Evolutionary conservation across 2,797 vertebrate genomes (phyloP).

Genomic region (Hyperoplus immaculatus): DNA sequence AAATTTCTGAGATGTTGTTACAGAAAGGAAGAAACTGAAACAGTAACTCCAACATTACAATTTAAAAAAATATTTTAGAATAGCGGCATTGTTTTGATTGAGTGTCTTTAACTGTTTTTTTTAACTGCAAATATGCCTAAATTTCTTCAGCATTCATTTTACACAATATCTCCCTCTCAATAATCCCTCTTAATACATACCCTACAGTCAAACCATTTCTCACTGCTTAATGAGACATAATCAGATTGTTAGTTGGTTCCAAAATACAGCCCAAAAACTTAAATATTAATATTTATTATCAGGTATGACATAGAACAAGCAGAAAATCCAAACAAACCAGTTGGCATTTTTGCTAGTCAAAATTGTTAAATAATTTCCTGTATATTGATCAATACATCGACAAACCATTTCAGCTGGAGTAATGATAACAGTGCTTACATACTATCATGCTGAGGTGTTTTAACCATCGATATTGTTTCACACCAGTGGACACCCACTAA

Average conservation of each 20-base stretch:
- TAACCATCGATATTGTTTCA: slow-evolving; percentile 70
- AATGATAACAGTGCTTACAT: background rate
- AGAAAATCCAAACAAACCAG: background rate
- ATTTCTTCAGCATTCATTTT: background rate
- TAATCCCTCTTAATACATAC: too few relatives aligned
- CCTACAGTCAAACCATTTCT: background rate
- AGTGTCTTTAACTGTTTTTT: background rate
- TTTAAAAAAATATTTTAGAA: background rate
- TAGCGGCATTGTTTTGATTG: background rate
- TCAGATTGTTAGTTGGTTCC: background rate
- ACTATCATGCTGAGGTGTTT: slow-evolving; percentile 48
- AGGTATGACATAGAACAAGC: background rate
- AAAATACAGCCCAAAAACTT: background rate
- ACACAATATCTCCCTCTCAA: background rate
- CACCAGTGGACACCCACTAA: slow-evolving; percentile 73
- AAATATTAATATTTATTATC: background rate
- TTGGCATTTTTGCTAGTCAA: background rate
- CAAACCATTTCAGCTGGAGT: background rate
- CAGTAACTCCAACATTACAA: background rate
- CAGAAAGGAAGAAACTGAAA: background rate
- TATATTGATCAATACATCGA: background rate
- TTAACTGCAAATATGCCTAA: too few relatives aligned
- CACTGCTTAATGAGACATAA: background rate
- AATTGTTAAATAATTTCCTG: background rate
- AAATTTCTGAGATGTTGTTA: background rate